Conservation (phyloP, 2,797 vertebrate genomes). For the Moxostoma hubbsi region DNA sequence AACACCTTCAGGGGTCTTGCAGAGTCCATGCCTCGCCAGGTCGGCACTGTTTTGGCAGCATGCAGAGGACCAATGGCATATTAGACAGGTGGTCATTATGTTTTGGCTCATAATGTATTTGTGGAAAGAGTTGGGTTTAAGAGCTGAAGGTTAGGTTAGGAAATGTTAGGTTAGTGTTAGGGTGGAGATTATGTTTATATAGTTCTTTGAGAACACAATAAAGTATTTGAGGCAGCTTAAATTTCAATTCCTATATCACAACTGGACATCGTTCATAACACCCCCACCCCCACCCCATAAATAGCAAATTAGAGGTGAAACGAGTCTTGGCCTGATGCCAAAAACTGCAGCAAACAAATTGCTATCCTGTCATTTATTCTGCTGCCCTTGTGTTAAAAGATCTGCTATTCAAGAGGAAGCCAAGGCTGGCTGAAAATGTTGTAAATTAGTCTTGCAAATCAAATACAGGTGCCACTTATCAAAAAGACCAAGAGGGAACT, state of each 20-base stretch:
- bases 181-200: no score
- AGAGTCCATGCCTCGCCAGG: no score
- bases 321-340: conserved; percentile 21
- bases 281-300: conserved; percentile 8
- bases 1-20: no score
- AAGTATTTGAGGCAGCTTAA: no score
- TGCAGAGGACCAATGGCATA: no score
- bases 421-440: conserved; percentile 4
- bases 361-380: conserved; percentile 51
- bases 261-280: background rate
- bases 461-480: conserved; percentile 14
- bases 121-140: no score
- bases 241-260: background rate
- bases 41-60: no score
- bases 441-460: conserved; percentile 46
- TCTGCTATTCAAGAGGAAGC: conserved; percentile 47
- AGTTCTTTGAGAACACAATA: no score
- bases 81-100: no score
- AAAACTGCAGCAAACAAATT: conserved; percentile 35
- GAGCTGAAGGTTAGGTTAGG: no score
- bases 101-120: no score
- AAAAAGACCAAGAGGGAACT: background rate
- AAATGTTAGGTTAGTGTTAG: no score
- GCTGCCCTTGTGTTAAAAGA: conserved; percentile 14
- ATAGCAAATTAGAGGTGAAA: conserved; percentile 34